Base-by-base conservation (phyloP, 2,113 vertebrate species). In the Prunella himalayana region DNA sequence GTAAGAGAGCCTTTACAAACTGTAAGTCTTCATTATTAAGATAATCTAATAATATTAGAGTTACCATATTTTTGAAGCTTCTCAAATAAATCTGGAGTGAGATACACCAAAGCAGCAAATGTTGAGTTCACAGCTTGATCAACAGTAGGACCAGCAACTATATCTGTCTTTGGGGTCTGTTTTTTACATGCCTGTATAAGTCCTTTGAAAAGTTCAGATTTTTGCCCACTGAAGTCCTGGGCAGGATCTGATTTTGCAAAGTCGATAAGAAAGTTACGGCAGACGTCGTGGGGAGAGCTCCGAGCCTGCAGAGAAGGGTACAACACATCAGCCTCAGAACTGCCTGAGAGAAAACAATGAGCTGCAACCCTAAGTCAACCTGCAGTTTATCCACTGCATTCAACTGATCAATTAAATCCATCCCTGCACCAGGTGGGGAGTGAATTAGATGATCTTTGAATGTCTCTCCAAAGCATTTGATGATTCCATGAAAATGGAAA, bases 41-140 rank as follows among this genome's bases (percentile, higher is more conserved):
- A 96, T 51, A 98, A 94, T 97, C 97, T 97, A 97, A 97, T 96
- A 96, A 97, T 96, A 96, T 97, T 96, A 92, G 82, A 98, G 96
- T 98, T 99, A 99, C 99, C 99, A 94, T 99, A 99, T 97, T 91
- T 98, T 86, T 97, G 98, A 87, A 99, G 98, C 95, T 98, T 98
- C 86, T 98, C 97, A 97, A 98, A 98, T 89, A 99, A 98, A 86
- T 98, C 98, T 86, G 99, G 98, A 83, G 98, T 99, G 97, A 99
- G 99, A 98, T 99, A 99, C 85, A 99, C 97, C 98, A 99, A 99
- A 96, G 98, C 98, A 60, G 99, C 99, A 99, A 99, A 99, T 84
- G 99, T 98, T 91, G 99, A 98, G 94, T 99, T 99, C 96, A 99
- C 99, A 97, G 99, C 99, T 98, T 99, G 99, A 97, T 99, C 99